phyloP scores from a whole-genome alignment of 2,797 vertebrate species.

The Phoeniculus purpureus region DNA sequence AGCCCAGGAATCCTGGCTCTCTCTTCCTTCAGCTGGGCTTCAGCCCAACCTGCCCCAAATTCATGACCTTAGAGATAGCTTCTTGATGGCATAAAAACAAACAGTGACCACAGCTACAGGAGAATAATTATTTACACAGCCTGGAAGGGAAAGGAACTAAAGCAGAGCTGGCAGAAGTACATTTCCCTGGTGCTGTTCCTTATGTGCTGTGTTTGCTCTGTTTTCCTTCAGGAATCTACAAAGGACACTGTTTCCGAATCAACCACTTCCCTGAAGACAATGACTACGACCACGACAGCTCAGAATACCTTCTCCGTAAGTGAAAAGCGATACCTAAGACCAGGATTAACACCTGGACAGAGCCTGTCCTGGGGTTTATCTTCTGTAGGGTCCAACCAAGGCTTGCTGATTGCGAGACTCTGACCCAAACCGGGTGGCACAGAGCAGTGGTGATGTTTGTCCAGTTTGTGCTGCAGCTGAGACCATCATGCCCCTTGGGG shows the following conservation, averaged over 20 bases:
- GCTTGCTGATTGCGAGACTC: not conserved
- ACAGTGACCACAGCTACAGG: not conserved
- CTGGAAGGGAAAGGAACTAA: not conserved
- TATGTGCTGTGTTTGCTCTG: not conserved
- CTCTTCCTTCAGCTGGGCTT: not conserved
- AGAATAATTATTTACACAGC: not conserved
- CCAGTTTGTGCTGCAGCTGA: not conserved
- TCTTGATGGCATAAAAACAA: not conserved
- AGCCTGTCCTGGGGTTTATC: not conserved
- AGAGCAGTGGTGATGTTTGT: not conserved
- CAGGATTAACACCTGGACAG: not conserved
- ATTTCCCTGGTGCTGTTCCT: not conserved
- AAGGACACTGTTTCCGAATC: constrained; percentile 96
- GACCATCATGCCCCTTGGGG: not conserved
- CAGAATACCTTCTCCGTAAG: constrained; percentile 98
- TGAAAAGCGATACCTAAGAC: not conserved
- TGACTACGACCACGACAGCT: constrained; percentile 97
- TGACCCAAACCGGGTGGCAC: not conserved
- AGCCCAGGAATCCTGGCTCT: not conserved
- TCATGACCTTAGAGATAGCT: not conserved
- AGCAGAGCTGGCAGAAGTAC: not conserved
- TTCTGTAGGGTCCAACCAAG: not conserved
- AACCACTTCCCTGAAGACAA: constrained; percentile 99
- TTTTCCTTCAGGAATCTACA: constrained; percentile 88
- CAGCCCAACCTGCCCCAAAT: not conserved